These are phyloP conservation scores for Albula glossodonta DNA, from an alignment of 2,113 vertebrate genomes.

Conservation along the genomic window DNA sequence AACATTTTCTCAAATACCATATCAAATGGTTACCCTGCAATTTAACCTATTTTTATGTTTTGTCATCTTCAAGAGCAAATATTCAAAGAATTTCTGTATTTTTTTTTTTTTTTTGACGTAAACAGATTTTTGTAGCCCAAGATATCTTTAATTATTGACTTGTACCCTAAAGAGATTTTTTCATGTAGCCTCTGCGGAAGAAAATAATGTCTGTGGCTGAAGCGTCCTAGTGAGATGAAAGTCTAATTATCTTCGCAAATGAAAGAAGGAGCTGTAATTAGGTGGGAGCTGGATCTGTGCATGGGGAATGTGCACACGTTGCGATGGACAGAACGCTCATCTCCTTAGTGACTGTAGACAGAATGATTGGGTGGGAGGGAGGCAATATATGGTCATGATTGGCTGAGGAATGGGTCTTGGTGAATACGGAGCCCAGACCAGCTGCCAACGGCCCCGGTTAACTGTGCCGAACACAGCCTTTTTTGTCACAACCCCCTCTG, in stretches of 20 bases:
- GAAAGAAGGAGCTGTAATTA: constrained; percentile 92
- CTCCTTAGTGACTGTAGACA: constrained; percentile 75
- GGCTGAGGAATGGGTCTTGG: constrained; percentile 26
- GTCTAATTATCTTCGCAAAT: constrained; percentile 93
- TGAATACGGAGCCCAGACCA: constrained; percentile 53
- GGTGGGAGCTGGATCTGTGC: constrained; percentile 82
- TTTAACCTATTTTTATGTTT: constrained; percentile 20
- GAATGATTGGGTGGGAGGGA: background rate
- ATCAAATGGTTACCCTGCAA: background rate
- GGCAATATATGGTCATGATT: background rate
- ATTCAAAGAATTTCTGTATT: background rate
- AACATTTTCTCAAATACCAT: background rate
- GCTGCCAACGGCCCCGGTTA: constrained; percentile 78
- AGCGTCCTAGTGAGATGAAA: constrained; percentile 94
- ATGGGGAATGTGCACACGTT: constrained; percentile 79
- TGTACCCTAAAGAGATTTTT: constrained; percentile 86
- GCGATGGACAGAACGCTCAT: constrained; percentile 79
- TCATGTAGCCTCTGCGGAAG: constrained; percentile 87
- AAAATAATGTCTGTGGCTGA: constrained; percentile 88
- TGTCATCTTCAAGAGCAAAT: background rate
- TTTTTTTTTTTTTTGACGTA: background rate
- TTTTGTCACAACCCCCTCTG: constrained; percentile 72
- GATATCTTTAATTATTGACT: constrained; percentile 90
- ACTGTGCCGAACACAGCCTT: constrained; percentile 69
- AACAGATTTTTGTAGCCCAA: constrained; percentile 74